Base-by-base conservation (phyloP, 2,888 invertebrate species). In the Calliscelio sp. region DNA sequence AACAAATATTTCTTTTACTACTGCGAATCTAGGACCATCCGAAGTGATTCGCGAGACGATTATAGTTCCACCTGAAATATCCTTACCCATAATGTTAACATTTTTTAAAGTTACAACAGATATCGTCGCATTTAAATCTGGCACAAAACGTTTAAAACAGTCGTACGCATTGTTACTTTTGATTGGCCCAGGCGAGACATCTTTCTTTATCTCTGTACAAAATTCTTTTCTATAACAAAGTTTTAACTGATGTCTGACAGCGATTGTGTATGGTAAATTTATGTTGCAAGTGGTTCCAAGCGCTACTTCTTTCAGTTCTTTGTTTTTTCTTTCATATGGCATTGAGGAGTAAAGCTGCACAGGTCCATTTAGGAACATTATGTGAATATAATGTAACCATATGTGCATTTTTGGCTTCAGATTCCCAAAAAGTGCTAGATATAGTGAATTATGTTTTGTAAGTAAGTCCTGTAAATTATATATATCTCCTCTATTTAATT, bases 71-170 rank as follows among this genome's bases (percentile, higher is more conserved):
- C n/a, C 7, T 25, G 28, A 55, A 59, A 68, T 49, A 11, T 25
- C 28, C 70, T 66, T 66, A 44, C 70, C 68, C n/a, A 59, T 18
- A 22, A 78, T 49, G n/a, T 61, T 16, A 14, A 70, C 22, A 20
- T 32, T 24, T 59, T 78, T 68, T 7, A 78, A 25, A 38, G 38
- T 78, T 32, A 32, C 32, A 24, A 44, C 53, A 22, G 10, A 10
- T 32, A 10, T 32, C 32, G 32, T 32, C 32, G 22, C n/a, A 35
- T 44, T 11, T 18, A 73, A 22, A 53, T 53, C 61, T 75, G 46
- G 61, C 32, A 79, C 28, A 22, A 77, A 85, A 91, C 35, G 38
- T 46, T 78, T 57, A 25, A 71, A n/a, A 44, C 59, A 24, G 32
- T 25, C 22, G 35, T 65, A 32, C 11, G 75, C 81, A 81, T 75